Evolutionary conservation across 2,888 invertebrate species (phyloP).

Genomic region (Acronicta psi): DNA sequence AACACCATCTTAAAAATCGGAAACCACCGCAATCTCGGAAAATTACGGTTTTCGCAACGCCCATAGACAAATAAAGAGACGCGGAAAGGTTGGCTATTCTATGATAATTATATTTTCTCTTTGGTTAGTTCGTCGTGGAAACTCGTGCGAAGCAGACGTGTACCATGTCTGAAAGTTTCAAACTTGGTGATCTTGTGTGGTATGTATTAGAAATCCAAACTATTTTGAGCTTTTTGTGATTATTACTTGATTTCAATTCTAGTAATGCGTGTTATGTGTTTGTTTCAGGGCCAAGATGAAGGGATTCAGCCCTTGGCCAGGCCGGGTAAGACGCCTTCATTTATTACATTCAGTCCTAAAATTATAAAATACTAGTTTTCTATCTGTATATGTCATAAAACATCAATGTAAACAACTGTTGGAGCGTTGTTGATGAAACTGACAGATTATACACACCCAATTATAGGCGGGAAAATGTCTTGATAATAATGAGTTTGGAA

Average conservation of each 20-base stretch:
- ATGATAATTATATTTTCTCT: constrained; percentile 66
- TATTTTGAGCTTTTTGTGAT: constrained; percentile 64
- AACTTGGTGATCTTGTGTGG: constrained; percentile 89
- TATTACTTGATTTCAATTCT: constrained; percentile 66
- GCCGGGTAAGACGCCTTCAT: constrained; percentile 94
- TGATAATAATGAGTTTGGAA: constrained; percentile 52
- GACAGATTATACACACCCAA: constrained; percentile 45
- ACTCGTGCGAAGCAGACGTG: constrained; percentile 68
- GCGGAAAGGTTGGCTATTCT: constrained; percentile 52
- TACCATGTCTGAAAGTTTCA: constrained; percentile 81
- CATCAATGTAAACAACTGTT: constrained; percentile 39
- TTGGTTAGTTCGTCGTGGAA: constrained; percentile 84
- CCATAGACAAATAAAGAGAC: constrained; percentile 68
- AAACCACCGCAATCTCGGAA: constrained; percentile 3
- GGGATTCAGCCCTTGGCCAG: constrained; percentile 98
- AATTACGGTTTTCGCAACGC: constrained; percentile 39
- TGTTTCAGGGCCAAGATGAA: constrained; percentile 98
- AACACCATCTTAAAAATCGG: no score
- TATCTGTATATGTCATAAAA: constrained; percentile 19
- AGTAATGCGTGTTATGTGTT: constrained; percentile 61
- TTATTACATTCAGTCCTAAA: constrained; percentile 57
- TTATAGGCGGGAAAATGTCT: constrained; percentile 73
- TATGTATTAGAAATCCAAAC: constrained; percentile 72
- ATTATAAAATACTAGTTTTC: constrained; percentile 23
- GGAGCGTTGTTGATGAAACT: constrained; percentile 48